Conservation (phyloP, 2,113 vertebrate genomes). For the Sterrhoptilus dennistouni region DNA sequence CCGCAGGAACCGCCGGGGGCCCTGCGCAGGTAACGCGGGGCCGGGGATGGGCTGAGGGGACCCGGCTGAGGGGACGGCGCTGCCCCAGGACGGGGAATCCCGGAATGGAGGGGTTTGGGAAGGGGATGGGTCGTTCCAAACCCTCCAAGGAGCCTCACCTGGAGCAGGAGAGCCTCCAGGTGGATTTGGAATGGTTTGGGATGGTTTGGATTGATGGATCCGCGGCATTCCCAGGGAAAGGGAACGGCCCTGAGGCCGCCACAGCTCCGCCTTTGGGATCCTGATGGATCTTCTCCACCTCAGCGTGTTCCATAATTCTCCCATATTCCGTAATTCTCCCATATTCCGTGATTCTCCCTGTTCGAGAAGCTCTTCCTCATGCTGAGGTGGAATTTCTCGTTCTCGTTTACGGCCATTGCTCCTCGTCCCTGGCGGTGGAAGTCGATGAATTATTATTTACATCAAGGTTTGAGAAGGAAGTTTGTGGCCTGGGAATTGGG, state of each 20-base stretch:
- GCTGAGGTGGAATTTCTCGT: background rate
- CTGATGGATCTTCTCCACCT: background rate
- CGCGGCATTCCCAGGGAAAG: background rate
- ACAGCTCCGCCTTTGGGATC: background rate
- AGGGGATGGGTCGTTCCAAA: fast-evolving
- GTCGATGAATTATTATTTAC: fast-evolving
- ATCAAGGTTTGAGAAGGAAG: fast-evolving
- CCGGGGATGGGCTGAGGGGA: background rate
- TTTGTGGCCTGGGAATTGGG: background rate
- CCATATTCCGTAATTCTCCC: too few relatives aligned
- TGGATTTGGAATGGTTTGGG: background rate
- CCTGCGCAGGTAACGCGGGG: background rate
- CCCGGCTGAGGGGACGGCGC: background rate
- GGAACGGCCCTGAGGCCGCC: background rate
- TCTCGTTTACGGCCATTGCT: background rate
- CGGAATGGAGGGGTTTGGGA: fast-evolving
- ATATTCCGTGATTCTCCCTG: too few relatives aligned
- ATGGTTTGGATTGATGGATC: too few relatives aligned
- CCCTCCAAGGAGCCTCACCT: background rate
- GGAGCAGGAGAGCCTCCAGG: background rate
- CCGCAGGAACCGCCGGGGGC: background rate
- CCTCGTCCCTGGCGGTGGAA: background rate
- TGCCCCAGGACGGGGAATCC: fast-evolving
- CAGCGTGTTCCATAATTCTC: background rate
- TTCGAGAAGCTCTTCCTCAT: background rate